Percentiles rank a stretch among this genome's conserved stretches.
phyloP scores from a whole-genome alignment of 2,888 invertebrate species.

The Cepaea hortensis region DNA sequence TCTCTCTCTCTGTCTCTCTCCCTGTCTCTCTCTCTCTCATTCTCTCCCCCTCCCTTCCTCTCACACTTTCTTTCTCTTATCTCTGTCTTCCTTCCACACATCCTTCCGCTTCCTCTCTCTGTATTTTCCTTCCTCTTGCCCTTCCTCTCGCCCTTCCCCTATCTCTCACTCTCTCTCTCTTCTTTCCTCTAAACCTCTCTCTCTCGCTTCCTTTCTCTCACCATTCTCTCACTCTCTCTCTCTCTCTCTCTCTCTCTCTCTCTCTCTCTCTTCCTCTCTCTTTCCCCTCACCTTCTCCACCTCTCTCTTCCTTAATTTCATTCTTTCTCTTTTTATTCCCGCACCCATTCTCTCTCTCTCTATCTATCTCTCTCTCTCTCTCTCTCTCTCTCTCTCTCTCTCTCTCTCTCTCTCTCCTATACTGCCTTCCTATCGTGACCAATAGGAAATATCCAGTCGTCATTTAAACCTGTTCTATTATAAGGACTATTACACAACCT shows the following conservation, averaged over 20 bases:
- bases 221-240: not conserved
- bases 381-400: slow-evolving; percentile 26
- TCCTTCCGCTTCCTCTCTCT: not conserved
- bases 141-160: not conserved
- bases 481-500: too few relatives aligned
- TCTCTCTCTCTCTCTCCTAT: not conserved
- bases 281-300: not conserved
- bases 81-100: not conserved
- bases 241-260: not conserved
- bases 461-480: too few relatives aligned
- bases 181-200: too few relatives aligned
- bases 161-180: not conserved
- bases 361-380: slow-evolving; percentile 24
- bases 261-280: not conserved
- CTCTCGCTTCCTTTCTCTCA: too few relatives aligned
- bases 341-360: not conserved
- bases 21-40: not conserved
- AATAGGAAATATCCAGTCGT: too few relatives aligned
- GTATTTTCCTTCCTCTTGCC: too few relatives aligned
- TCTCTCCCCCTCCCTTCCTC: not conserved
- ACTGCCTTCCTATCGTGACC: too few relatives aligned
- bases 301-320: not conserved
- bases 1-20: not conserved
- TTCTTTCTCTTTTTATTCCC: not conserved
- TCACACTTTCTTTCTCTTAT: not conserved